phyloP scores from a whole-genome alignment of 2,797 vertebrate genomes.

The Pitangus sulphuratus region DNA sequence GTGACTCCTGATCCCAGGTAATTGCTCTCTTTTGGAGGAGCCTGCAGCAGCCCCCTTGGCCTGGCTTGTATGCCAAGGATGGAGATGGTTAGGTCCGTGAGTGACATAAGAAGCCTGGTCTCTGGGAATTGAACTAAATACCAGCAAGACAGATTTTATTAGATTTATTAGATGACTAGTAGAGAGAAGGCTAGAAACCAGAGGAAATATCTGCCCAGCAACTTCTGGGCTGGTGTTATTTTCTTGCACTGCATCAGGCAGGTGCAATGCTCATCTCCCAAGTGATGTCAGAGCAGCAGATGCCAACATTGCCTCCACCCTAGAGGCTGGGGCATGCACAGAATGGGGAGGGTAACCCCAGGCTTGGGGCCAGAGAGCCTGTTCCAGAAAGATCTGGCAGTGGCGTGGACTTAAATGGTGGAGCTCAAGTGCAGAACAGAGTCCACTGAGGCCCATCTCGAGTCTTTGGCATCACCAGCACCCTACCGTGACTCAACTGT shows the following conservation, averaged over 20 bases:
- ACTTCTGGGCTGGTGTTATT: background rate
- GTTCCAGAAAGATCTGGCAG: background rate
- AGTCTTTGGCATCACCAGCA: background rate
- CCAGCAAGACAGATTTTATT: constrained; percentile 47
- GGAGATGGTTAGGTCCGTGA: background rate
- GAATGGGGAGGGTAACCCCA: too few species aligned
- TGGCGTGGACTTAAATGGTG: background rate
- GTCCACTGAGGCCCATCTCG: background rate
- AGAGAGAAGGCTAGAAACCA: constrained; percentile 1
- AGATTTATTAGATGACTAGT: constrained; percentile 11
- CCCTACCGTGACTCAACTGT: accelerated
- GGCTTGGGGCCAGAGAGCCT: background rate
- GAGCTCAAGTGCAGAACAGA: background rate
- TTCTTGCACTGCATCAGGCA: background rate
- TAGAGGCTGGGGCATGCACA: background rate
- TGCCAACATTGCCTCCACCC: background rate
- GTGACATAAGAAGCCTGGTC: background rate
- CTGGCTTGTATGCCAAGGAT: background rate
- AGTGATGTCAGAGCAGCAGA: background rate
- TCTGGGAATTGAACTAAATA: constrained; percentile 42
- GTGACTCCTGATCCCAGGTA: background rate
- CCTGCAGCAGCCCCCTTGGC: background rate
- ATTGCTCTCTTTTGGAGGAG: background rate
- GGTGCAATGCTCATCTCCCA: background rate
- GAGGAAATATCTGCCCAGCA: background rate